A percentile compares a stretch with the other conserved stretches of the same genome.
Evolutionary conservation across 1,140 invertebrate genomes (phyloP).

Genomic region (Cydia pomonella): DNA sequence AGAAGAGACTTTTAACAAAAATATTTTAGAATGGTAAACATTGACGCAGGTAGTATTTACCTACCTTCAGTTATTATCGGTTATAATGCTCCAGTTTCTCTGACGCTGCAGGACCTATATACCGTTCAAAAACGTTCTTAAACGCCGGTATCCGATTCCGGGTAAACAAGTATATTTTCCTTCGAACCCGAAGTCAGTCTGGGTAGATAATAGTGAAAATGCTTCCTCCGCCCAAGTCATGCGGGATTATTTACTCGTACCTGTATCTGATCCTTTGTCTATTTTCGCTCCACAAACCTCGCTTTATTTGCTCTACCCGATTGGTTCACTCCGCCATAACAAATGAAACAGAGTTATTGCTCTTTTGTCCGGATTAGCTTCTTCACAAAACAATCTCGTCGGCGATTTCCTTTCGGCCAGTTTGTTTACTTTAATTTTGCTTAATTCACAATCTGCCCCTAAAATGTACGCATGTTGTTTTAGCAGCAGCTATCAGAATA

Average conservation of each 20-base stretch:
- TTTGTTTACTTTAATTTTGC: slow-evolving; percentile 35
- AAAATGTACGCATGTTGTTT: slow-evolving; percentile 21
- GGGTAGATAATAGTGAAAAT: slow-evolving; percentile 62
- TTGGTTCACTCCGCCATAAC: slow-evolving; percentile 71
- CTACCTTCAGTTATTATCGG: background rate
- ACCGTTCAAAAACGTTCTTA: slow-evolving; percentile 26
- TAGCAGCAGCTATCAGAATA: background rate
- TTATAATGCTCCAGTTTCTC: background rate
- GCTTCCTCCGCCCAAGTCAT: slow-evolving; percentile 64
- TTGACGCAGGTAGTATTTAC: background rate
- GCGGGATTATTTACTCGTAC: slow-evolving; percentile 66
- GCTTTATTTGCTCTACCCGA: slow-evolving; percentile 71
- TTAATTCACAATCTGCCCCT: slow-evolving; percentile 13
- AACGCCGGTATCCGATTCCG: slow-evolving; percentile 35
- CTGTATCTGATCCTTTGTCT: slow-evolving; percentile 76
- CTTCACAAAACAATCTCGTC: slow-evolving; percentile 47
- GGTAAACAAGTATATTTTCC: slow-evolving; percentile 57
- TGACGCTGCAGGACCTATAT: background rate
- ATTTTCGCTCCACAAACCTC: slow-evolving; percentile 71
- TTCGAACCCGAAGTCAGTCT: slow-evolving; percentile 51
- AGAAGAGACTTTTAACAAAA: no score
- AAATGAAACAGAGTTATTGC: slow-evolving; percentile 71
- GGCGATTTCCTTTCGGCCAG: slow-evolving; percentile 34
- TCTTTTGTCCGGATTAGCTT: slow-evolving; percentile 64
- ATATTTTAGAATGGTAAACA: no score